Percentiles rank a stretch among this genome's conserved stretches.
phyloP scores from a whole-genome alignment of 2,113 vertebrate genomes.

The Isurus oxyrinchus region DNA sequence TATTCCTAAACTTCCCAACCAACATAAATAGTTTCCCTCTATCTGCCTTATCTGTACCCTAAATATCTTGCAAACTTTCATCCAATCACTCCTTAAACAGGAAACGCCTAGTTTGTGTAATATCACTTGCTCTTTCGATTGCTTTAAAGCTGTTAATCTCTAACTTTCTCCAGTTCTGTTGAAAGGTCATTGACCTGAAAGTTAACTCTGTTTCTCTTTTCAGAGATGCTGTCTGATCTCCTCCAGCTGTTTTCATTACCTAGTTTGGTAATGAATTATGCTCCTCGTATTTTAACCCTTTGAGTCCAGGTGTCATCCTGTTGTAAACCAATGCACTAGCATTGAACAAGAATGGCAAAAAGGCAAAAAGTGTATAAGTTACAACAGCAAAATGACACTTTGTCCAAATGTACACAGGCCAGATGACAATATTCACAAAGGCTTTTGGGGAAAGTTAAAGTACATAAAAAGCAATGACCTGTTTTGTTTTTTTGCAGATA shows the following conservation, averaged over 20 bases:
- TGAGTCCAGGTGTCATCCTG: background rate
- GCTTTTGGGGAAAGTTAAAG: background rate
- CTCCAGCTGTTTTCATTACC: background rate
- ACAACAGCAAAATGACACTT: background rate
- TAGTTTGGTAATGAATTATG: background rate
- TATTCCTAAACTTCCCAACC: no score
- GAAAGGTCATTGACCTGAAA: no score
- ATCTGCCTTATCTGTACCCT: no score
- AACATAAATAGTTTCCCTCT: no score
- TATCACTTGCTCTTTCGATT: no score
- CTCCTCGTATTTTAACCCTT: background rate
- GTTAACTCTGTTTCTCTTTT: no score
- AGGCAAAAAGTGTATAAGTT: background rate
- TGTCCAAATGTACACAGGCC: no score
- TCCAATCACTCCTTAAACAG: no score
- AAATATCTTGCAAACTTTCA: no score
- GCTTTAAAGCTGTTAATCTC: background rate
- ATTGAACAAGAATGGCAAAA: background rate
- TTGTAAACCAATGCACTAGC: background rate
- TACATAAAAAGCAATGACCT: background rate
- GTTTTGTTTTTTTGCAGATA: background rate
- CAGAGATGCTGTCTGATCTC: background rate
- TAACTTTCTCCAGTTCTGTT: background rate
- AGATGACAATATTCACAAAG: background rate
- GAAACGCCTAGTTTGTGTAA: no score